Conservation (phyloP, 1,140 invertebrate genomes). For the Procambarus virginalis region DNA sequence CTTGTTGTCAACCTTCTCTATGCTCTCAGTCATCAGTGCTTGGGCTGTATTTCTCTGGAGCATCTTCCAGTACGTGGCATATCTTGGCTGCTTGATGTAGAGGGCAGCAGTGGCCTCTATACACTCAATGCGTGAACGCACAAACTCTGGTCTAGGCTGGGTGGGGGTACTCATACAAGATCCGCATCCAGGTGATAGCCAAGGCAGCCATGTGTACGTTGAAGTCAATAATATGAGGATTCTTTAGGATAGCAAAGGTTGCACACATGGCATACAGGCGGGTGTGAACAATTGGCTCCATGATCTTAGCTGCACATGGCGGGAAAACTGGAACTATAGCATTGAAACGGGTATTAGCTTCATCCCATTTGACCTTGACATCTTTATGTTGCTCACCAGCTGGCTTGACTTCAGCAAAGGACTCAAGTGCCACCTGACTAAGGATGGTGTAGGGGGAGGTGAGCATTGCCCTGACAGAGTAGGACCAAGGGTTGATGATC, state of each 20-base stretch:
- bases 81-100: conserved; percentile 29
- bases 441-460: conserved; percentile 51
- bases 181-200: conserved; percentile 40
- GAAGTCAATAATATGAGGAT: conserved; percentile 61
- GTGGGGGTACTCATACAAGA: conserved; percentile 34
- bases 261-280: conserved; percentile 48
- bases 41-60: conserved; percentile 18
- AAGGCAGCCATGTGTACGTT: conserved; percentile 55
- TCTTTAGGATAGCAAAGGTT: conserved; percentile 66
- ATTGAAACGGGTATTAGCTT: conserved; percentile 54
- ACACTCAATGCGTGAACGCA: conserved; percentile 8
- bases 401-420: not conserved
- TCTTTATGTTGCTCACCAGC: conserved; percentile 31
- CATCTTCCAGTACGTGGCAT: conserved; percentile 25
- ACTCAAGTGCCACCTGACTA: conserved; percentile 49
- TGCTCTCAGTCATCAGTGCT: conserved; percentile 65
- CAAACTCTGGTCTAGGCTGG: conserved; percentile 36
- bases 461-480: conserved; percentile 37
- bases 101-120: conserved; percentile 43
- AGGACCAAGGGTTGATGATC: conserved; percentile 60
- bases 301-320: conserved; percentile 10
- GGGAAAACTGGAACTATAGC: conserved; percentile 59
- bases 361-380: conserved; percentile 32
- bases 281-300: conserved; percentile 40
- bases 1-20: not conserved